Base-by-base conservation (phyloP, 1,140 invertebrate genomes). In the Lasioglossum albipes region DNA sequence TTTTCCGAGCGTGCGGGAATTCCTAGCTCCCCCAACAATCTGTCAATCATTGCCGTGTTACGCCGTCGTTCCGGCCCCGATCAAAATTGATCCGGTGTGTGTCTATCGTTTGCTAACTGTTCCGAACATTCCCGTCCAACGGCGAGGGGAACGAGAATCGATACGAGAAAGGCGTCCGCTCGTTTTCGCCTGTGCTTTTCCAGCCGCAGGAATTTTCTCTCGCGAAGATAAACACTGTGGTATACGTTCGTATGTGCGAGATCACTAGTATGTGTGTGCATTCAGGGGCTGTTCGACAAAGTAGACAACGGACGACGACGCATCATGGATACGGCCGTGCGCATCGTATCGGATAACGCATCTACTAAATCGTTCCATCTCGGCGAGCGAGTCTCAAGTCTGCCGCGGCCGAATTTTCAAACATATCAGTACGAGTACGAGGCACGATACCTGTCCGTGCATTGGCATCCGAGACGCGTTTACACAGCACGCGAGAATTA, bases 391-490 rank as follows among this genome's bases (percentile, higher is more conserved):
- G 70, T 66, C n/a, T 69, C 42, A 71, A 88, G 82, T 72, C 70
- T 81, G 81, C 75, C 62, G 79, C 86, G 85, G 89, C 87, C 89
- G 90, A 91, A 92, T 91, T 92, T 84, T 80, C 72, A 91, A 87
- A 91, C 91, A 92, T 92, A 92, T 92, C 91, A 92, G 74, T 87
- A 82, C 82, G 82, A 81, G 66, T 68, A 77, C 61, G 84, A 75
- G 41, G 61, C 65, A 64, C 65, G 81, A 82, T 75, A 72, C 41
- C 75, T 70, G 70, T 64, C 52, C 70, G 22, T 54, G 42, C 82
- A 71, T 67, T 72, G 76, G 82, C 69, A 74, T 66, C 61, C 54
- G 59, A 72, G 59, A 61, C 57, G 54, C 71, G 59, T 49, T 42
- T 67, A 27, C 59, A n/a, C 79, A 45, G 54, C 57, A 71, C 22